Base-by-base conservation (phyloP, 1,140 invertebrate species). In the Tetragonula clypearis region DNA sequence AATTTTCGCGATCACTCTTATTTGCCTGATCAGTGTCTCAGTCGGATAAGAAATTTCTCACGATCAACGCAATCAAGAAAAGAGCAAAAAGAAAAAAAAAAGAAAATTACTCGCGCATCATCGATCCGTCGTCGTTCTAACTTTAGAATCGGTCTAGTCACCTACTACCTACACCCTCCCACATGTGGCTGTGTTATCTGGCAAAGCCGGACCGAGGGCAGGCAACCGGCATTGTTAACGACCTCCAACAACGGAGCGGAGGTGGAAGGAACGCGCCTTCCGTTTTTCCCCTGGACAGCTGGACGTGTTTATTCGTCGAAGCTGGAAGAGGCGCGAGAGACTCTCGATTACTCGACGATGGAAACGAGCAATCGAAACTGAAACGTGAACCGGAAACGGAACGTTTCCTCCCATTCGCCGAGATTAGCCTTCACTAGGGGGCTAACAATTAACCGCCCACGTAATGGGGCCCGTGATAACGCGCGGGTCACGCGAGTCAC, bases 101-200 rank as follows among this genome's bases (percentile, higher is more conserved):
- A 49, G 9, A 9, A 49, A 49, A 49, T 8, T 49, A 49, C 0
- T 49, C 41, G 41, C 41, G 41, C 4, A 6, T 3, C 35, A 35
- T 19, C 19, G 30, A 21, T 8, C 30, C 55, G 17, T 23, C 56
- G 21, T 6, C 41, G 85, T 71, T 90, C 87, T 85, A 87, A 90
- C 86, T 88, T 90, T 85, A 82, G 84, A 90, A 85, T 89, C 77
- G 65, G 86, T 90, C 87, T 90, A 89, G 86, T 76, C 72, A 77
- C 62, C 80, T 58, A 49, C 90, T 90, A 85, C 87, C 85, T 81
- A 91, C 90, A 90, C 90, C 41, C 87, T 86, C 81, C 84, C 69
- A 76, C 62, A 49, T 74, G 71, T 86, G 30, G 72, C 73, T 79
- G 65, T 86, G 65, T 86, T 83, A 88, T 86, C 87, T 66, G 60